Evolutionary conservation across 2,113 vertebrate species (phyloP), one percentile per base, ranked within the genome.

Genomic region (Hirundichthys speculiger): DNA sequence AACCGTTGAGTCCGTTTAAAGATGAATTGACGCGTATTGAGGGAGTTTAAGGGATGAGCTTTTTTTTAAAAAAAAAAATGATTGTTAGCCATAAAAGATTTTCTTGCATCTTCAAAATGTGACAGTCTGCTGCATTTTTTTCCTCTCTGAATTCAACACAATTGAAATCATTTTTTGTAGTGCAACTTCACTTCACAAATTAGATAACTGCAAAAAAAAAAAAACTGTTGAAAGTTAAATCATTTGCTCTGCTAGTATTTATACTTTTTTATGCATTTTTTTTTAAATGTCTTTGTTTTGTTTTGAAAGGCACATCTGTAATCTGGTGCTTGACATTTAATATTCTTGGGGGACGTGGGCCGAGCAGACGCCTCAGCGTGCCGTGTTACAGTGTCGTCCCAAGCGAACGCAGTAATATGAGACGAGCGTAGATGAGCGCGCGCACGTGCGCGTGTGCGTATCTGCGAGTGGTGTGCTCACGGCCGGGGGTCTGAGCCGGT

Each of bases 371-470:
- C 69, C 80, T 82, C 69, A 81, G 74, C 75, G 69, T 61, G 79
- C 77, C 34, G n/a, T n/a, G n/a, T 80, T 79, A 85, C 82, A 83
- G 82, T 86, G 80, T 84, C 16, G 21, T 56, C 84, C 79, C 77
- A 70, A 82, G 87, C 56, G 87, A 90, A 88, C 89, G 75, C 85
- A 67, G 89, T 89, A 90, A 92, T 73, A 84, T 85, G 87, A 92
- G 88, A 81, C 13, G 54, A 69, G 85, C 64, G 39, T 39, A 58
- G 70, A 63, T 7, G 41, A 27, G 72, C 18, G 86, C 75, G 82
- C 45, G 79, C 62, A 71, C 51, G 56, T 65, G 75, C 39, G 79
- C 51, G 40, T 57, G 55, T 49, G 71, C 69, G 72, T 58, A 4
- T 52, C 3, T 59, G 63, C 24, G 19, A 48, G 67, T 70, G 63